These are phyloP conservation scores for Poecilia latipinna DNA, from an alignment of 2,113 vertebrate species.

Conservation along the genomic window DNA sequence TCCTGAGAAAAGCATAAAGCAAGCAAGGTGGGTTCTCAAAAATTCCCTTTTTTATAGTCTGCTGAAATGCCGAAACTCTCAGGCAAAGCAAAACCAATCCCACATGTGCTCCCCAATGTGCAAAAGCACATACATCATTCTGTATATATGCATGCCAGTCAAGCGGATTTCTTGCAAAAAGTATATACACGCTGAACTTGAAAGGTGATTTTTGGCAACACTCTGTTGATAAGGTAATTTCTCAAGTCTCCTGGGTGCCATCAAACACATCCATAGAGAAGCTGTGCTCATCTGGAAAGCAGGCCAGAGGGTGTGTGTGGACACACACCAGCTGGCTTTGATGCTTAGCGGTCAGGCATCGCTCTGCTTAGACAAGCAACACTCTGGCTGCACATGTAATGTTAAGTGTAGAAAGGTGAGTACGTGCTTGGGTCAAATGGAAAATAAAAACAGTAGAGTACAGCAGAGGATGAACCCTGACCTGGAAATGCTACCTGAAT, in stretches of 20 bases:
- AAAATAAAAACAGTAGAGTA: slow-evolving; percentile 1
- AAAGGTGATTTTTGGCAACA: slow-evolving; percentile 12
- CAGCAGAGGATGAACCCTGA: neutral
- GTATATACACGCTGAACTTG: slow-evolving; percentile 8
- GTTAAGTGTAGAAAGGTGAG: slow-evolving; percentile 32
- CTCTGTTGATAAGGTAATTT: slow-evolving; percentile 34
- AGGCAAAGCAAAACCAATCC: slow-evolving; percentile 55
- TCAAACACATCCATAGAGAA: slow-evolving; percentile 45
- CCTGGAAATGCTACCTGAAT: neutral
- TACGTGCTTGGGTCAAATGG: slow-evolving; percentile 1
- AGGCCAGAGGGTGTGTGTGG: slow-evolving; percentile 29
- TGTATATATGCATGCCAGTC: slow-evolving; percentile 30
- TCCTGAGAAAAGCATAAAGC: slow-evolving; percentile 66
- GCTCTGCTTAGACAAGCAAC: slow-evolving; percentile 18
- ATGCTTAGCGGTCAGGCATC: slow-evolving; percentile 39
- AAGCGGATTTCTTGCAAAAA: neutral
- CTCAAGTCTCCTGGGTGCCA: slow-evolving; percentile 25
- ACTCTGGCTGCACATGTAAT: slow-evolving; percentile 16
- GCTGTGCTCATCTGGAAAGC: slow-evolving; percentile 42
- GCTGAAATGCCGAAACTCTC: slow-evolving; percentile 47
- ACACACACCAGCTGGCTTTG: slow-evolving; percentile 52
- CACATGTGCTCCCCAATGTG: slow-evolving; percentile 36
- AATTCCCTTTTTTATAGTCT: slow-evolving; percentile 64
- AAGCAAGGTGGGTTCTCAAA: slow-evolving; percentile 61
- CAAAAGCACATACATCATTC: slow-evolving; percentile 19